These are phyloP conservation scores for Girardinus metallicus DNA, from an alignment of 2,797 vertebrate genomes.

Conservation along the genomic window DNA sequence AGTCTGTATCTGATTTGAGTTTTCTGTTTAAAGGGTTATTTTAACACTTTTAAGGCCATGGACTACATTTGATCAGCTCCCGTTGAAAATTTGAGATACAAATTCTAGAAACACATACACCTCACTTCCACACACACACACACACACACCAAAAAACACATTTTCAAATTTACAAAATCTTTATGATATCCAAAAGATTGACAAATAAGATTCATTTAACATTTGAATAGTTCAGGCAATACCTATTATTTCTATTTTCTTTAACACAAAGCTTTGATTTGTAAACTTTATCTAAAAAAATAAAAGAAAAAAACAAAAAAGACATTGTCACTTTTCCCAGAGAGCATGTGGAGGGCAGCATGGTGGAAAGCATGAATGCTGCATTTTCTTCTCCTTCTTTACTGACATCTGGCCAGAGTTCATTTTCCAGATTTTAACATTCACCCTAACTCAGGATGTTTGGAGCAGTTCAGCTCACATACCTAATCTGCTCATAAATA, in stretches of 20 bases:
- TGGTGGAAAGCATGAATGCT: background rate
- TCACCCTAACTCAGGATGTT: constrained; percentile 55
- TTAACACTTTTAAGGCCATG: background rate
- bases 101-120: background rate
- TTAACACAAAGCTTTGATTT: background rate
- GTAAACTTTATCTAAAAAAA: background rate
- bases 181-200: background rate
- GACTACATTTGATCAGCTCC: background rate
- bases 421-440: constrained; percentile 49
- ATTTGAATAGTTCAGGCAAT: background rate
- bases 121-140: too few species aligned
- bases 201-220: background rate
- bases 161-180: background rate
- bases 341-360: background rate
- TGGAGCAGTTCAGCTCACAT: constrained; percentile 46
- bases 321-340: background rate
- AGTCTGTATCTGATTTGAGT: background rate
- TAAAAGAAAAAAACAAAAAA: background rate
- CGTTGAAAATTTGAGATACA: background rate
- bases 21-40: background rate
- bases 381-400: background rate
- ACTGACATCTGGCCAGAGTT: constrained; percentile 11
- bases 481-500: constrained; percentile 52
- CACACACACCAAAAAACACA: too few species aligned
- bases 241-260: background rate